Evolutionary conservation across 2,888 invertebrate species (phyloP), one percentile per base, ranked within the genome.

Genomic region (Chironomus riparius): DNA sequence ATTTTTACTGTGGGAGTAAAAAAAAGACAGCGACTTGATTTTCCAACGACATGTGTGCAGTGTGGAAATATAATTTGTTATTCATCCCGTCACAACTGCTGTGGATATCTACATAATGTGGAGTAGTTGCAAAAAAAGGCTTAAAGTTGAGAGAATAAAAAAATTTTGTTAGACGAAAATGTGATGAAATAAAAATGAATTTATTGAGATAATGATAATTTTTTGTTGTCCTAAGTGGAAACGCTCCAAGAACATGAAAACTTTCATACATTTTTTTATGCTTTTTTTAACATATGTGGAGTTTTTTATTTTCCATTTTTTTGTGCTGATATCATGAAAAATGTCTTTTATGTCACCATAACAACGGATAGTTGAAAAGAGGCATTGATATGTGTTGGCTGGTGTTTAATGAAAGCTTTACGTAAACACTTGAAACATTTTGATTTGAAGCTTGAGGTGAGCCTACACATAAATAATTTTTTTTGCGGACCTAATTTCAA

Each of bases 11-110:
- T 56, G 7, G n/a, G 22, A 68, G 12, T 12, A 15, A 10, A 68
- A 15, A 10, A 68, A n/a, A 28, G 68, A 68, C 38, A 38, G 38
- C 38, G 68, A 68, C 68, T 70, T 70, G 70, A 70, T 70, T 70
- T 70, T 70, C 28, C 21, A 10, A 22, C 70, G 48, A 70, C 70
- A 70, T 70, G 70, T 70, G 70, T 48, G 48, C 70, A 24, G 13
- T 47, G 22, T 47, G 70, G 48, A 70, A 48, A 70, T 13, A 70
- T 48, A 70, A 70, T 70, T 70, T 70, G 70, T 70, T 70, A 70
- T 70, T 70, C 70, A 70, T 48, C 70, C 47, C 70, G 70, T 65
- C 65, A 70, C 70, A 70, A 70, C 70, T 70, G 70, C 47, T 47
- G 70, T 7, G 47, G 28, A 18, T 38, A 18, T 38, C 38, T 13